Evolutionary conservation across 2,113 vertebrate genomes (phyloP).

Genomic region (Nannobrachium achirus): DNA sequence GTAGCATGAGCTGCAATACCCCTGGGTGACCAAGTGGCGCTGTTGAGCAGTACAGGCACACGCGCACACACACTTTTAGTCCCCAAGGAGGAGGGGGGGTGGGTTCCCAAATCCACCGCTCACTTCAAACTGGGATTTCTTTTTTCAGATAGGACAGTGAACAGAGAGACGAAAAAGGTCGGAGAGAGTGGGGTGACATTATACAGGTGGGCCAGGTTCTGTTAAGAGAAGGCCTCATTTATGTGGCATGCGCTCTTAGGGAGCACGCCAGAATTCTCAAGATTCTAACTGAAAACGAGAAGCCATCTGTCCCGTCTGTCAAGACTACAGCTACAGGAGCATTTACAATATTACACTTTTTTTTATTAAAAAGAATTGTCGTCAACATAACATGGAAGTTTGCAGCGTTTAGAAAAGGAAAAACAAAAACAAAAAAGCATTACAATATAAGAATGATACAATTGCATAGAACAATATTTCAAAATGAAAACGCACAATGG

Average conservation of each 20-base stretch:
- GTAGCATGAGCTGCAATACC: no score
- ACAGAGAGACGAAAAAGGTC: no score
- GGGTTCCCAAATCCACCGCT: no score
- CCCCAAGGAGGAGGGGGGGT: no score
- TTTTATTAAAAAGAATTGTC: conserved; percentile 81
- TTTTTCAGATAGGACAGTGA: no score
- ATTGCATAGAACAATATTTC: conserved; percentile 80
- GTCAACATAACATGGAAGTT: conserved; percentile 68
- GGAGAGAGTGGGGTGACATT: no score
- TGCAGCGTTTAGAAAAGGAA: conserved; percentile 59
- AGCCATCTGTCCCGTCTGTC: background rate
- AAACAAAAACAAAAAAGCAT: conserved; percentile 52
- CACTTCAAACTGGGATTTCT: no score
- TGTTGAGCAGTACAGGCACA: no score
- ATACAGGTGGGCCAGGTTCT: no score
- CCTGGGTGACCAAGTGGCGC: no score
- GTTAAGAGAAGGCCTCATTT: background rate
- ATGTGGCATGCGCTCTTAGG: no score
- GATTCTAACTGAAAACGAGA: background rate
- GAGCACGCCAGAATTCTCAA: background rate
- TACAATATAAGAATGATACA: conserved; percentile 66
- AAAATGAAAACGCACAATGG: conserved; percentile 59
- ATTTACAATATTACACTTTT: conserved; percentile 62
- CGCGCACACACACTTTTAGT: no score
- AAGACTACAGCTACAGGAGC: background rate